Base-by-base conservation (phyloP, 1,140 invertebrate genomes). In the Diabrotica undecimpunctata region DNA sequence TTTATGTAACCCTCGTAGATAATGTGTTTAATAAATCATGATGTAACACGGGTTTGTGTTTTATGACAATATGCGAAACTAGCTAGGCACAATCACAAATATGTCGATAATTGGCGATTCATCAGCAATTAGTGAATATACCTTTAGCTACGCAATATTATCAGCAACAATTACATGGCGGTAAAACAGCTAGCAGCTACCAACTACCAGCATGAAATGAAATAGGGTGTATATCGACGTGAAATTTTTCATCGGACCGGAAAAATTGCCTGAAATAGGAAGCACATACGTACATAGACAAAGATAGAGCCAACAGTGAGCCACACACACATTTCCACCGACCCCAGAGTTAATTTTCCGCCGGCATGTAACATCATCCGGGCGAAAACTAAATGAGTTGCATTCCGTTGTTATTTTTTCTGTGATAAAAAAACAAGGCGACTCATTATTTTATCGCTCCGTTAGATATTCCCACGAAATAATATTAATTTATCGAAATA, bases 281-380 rank as follows among this genome's bases (percentile, higher is more conserved):
- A 64, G 46, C 41, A 51, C 53, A 62, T 25, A 25, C 25, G 4
- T 25, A 25, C 4, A 25, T 25, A 25, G 25, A 25, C 1, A 25
- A 25, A 25, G 25, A 25, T 25, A 25, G 25, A 25, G 25, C 25
- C 25, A 25, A 25, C 25, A 25, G 25, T 25, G 25, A 25, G 25
- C 25, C 25, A 39, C 62, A 58, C 25, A 66, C 52, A 39, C 35
- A 25, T 59, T 68, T 68, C 60, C 54, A 52, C 25, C 64, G 55
- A 65, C 67, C 64, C 67, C 67, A 68, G 25, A 68, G 60, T 65
- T 68, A 68, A 68, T 68, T 68, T 68, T 68, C 67, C 67, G 67
- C 67, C 4, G 25, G 25, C 64, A 68, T 68, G 67, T 68, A 68
- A 66, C 61, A 65, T 68, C 64, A 66, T 53, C 55, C 50, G 60